These are phyloP conservation scores for Apocheima hispidaria DNA, from an alignment of 2,888 invertebrate species.

Conservation along the genomic window DNA sequence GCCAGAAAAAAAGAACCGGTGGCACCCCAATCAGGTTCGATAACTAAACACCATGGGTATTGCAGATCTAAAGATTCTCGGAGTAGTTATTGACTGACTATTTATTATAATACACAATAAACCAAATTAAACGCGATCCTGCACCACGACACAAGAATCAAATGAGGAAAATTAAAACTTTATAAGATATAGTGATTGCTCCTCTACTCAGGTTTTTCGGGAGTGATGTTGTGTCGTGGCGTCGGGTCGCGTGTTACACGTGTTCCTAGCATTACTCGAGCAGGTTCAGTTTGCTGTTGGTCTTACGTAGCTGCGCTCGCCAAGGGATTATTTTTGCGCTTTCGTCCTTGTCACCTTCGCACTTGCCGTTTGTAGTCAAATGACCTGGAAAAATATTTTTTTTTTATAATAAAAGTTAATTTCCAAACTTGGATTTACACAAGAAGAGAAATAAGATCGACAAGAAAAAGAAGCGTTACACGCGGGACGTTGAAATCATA, in stretches of 20 bases:
- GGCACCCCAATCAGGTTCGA: neutral
- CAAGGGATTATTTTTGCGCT: conserved; percentile 93
- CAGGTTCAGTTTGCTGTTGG: conserved; percentile 95
- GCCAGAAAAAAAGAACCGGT: neutral
- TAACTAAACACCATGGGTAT: neutral
- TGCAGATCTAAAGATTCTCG: neutral
- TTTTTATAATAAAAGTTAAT: neutral
- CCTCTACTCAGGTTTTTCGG: too few relatives aligned
- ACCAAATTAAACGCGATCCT: neutral
- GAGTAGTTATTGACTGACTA: neutral
- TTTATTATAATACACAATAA: neutral
- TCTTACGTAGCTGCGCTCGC: conserved; percentile 95
- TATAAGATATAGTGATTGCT: too few relatives aligned
- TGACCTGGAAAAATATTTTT: conserved; percentile 59
- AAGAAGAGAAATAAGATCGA: too few relatives aligned
- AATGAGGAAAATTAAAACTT: too few relatives aligned
- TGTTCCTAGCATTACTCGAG: conserved; percentile 82
- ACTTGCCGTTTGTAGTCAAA: conserved; percentile 71
- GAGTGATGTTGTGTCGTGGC: neutral
- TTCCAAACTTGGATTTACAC: too few relatives aligned
- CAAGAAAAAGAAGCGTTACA: too few relatives aligned
- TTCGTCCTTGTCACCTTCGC: conserved; percentile 84
- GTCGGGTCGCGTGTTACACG: neutral
- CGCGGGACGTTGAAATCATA: too few relatives aligned
- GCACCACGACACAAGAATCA: neutral